Percentiles rank a stretch among this genome's conserved stretches.
phyloP scores from a whole-genome alignment of 2,888 invertebrate genomes.

The Teinopalpus imperialis region DNA sequence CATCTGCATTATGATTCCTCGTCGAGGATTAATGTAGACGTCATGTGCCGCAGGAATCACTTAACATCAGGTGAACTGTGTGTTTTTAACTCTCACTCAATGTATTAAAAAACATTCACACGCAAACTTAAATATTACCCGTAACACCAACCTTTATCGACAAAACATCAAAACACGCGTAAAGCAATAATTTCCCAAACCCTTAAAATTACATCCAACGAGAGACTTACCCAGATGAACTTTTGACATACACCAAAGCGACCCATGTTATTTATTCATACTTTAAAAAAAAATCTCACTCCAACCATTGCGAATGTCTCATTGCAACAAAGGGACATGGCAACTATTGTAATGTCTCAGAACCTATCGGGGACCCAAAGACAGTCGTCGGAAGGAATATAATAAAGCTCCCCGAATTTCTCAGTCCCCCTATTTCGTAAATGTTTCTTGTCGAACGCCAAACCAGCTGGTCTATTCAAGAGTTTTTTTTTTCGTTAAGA shows the following conservation, averaged over 20 bases:
- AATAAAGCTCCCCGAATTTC: conserved; percentile 55
- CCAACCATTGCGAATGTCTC: conserved; percentile 58
- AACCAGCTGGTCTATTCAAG: conserved; percentile 77
- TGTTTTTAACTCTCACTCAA: too few relatives aligned
- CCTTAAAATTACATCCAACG: neutral
- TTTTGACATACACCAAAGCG: conserved; percentile 60
- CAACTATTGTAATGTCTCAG: conserved; percentile 46
- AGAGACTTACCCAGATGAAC: conserved; percentile 51
- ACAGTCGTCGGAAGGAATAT: conserved; percentile 22
- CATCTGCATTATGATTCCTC: too few relatives aligned
- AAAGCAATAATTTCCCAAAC: conserved; percentile 3
- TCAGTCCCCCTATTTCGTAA: conserved; percentile 57
- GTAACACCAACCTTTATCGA: too few relatives aligned
- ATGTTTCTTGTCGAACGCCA: conserved; percentile 61
- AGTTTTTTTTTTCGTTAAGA: conserved; percentile 39
- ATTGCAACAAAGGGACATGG: conserved; percentile 49
- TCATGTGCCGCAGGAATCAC: too few relatives aligned
- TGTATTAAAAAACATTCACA: too few relatives aligned
- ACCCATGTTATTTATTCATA: conserved; percentile 52
- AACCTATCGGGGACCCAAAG: conserved; percentile 42
- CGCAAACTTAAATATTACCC: too few relatives aligned
- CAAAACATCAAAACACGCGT: neutral
- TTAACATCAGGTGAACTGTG: too few relatives aligned
- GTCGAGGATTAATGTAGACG: too few relatives aligned
- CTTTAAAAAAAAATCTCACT: conserved; percentile 38